Conservation (phyloP, 2,797 vertebrate species). For the Gymnoscopelus microlampas region DNA sequence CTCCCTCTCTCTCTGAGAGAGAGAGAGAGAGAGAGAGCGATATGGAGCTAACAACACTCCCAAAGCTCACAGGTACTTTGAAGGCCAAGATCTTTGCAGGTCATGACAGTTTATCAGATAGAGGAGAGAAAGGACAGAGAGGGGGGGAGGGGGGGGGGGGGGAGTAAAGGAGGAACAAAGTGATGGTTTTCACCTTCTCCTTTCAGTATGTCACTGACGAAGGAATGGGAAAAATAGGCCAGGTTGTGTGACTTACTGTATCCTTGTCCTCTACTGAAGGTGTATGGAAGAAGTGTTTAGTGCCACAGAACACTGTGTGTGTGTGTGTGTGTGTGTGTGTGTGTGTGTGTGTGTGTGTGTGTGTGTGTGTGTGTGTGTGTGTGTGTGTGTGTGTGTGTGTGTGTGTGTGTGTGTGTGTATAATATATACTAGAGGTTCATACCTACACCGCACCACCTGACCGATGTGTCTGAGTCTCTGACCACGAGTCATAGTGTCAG, state of each 20-base stretch:
- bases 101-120: slow-evolving; percentile 29
- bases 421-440: too few species aligned
- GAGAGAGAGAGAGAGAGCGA: not conserved
- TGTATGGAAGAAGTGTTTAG: not conserved
- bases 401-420: too few species aligned
- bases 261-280: not conserved
- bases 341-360: too few species aligned
- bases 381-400: too few species aligned
- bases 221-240: slow-evolving; percentile 1
- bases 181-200: slow-evolving; percentile 36
- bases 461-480: too few species aligned
- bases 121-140: slow-evolving; percentile 5
- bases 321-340: too few species aligned
- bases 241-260: not conserved
- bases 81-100: slow-evolving; percentile 54
- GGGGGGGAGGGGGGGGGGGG: not conserved
- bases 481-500: too few species aligned
- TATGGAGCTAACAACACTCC: slow-evolving; percentile 27
- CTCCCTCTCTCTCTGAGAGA: too few species aligned
- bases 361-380: too few species aligned
- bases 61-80: slow-evolving; percentile 30
- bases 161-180: slow-evolving; percentile 3
- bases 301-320: not conserved
- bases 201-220: slow-evolving; percentile 16
- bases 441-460: too few species aligned